phyloP scores from a whole-genome alignment of 2,113 vertebrate species.

The Psilopogon haemacephalus region DNA sequence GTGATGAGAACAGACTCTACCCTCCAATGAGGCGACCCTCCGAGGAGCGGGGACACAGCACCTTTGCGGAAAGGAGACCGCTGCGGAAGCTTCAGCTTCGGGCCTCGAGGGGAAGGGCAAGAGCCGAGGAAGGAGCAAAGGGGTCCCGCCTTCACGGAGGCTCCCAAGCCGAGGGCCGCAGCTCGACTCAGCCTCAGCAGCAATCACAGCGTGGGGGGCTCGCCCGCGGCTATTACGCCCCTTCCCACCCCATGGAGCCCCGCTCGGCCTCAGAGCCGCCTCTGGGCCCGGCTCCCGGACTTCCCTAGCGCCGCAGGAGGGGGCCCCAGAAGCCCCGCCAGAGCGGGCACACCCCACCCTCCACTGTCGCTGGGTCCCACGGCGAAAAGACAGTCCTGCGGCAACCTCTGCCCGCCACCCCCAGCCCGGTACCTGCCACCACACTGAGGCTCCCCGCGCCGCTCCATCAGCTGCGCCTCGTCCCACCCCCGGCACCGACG shows the following conservation, averaged over 20 bases:
- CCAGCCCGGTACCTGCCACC: background rate
- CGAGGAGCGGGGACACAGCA: background rate
- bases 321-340: background rate
- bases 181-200: too few relatives aligned
- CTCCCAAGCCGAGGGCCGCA: background rate
- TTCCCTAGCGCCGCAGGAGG: background rate
- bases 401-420: fast-evolving
- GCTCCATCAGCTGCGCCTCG: background rate
- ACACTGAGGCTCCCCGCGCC: background rate
- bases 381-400: background rate
- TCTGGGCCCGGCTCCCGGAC: too few relatives aligned
- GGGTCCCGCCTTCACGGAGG: background rate
- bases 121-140: background rate
- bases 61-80: background rate
- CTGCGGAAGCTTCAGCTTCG: background rate
- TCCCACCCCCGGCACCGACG: background rate
- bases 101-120: background rate
- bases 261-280: background rate
- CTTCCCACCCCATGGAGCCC: background rate
- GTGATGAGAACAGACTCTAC: background rate
- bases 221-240: background rate
- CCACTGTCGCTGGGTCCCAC: background rate
- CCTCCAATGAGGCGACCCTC: fast-evolving
- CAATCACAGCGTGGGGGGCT: too few relatives aligned
- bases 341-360: background rate